Conservation (phyloP, 1,140 invertebrate genomes). For the Paracyclopina nana region DNA sequence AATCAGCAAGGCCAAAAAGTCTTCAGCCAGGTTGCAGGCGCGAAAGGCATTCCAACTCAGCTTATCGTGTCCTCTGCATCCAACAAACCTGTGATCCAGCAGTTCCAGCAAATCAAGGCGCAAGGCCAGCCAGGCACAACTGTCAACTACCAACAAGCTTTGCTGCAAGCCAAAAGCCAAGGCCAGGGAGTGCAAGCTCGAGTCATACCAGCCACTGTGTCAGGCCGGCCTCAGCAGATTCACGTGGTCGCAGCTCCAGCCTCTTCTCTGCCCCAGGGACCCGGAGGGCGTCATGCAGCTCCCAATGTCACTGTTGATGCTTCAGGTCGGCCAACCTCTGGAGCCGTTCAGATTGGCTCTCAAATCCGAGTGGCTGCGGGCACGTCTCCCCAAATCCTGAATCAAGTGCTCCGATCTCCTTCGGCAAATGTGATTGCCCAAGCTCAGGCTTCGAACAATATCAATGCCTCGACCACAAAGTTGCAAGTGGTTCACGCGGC, state of each 20-base stretch:
- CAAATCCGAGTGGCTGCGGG: conserved; percentile 4
- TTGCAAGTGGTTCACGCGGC: too few relatives aligned
- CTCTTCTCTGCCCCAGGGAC: neutral
- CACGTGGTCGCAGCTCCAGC: conserved; percentile 7
- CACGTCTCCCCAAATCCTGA: too few relatives aligned
- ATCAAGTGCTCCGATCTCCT: too few relatives aligned
- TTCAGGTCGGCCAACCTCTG: neutral
- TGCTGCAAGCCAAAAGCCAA: neutral
- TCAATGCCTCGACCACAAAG: too few relatives aligned
- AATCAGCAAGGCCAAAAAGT: conserved; percentile 22
- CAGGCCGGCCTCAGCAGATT: conserved; percentile 6
- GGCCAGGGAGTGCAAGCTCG: conserved; percentile 11
- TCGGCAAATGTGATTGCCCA: too few relatives aligned
- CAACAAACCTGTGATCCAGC: conserved; percentile 46
- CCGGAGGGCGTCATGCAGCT: neutral
- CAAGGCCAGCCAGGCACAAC: conserved; percentile 23
- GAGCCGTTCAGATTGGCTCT: neutral
- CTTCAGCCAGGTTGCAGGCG: conserved; percentile 22
- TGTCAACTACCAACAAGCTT: neutral
- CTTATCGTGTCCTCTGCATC: conserved; percentile 24
- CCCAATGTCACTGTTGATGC: conserved; percentile 14
- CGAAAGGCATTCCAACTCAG: conserved; percentile 7
- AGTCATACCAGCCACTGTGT: conserved; percentile 6
- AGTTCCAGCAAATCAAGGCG: conserved; percentile 52
- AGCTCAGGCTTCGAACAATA: too few relatives aligned